Evolutionary conservation across 2,888 invertebrate species (phyloP).

Genomic region (Camponotus fellah): DNA sequence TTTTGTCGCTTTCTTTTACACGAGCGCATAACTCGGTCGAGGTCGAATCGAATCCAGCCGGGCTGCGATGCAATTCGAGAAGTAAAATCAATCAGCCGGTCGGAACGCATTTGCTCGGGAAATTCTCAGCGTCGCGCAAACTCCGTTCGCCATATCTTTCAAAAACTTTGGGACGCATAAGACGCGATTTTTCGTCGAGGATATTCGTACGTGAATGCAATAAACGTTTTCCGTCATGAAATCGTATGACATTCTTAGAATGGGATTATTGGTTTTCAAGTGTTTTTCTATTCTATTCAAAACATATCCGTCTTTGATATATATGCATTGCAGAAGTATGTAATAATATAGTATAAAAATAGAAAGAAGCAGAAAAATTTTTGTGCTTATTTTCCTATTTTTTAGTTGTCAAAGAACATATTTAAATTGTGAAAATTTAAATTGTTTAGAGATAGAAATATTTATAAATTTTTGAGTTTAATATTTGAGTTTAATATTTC

Average conservation of each 20-base stretch:
- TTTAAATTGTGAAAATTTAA: not conserved
- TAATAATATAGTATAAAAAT: not conserved
- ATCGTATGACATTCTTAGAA: not conserved
- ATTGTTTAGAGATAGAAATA: not conserved
- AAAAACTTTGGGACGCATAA: constrained; percentile 36
- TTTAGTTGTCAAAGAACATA: not conserved
- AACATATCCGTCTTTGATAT: not conserved
- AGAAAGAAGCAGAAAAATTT: not conserved
- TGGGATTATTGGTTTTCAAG: constrained; percentile 12
- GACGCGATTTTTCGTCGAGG: constrained; percentile 23
- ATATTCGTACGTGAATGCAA: constrained; percentile 28
- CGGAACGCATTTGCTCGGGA: constrained; percentile 34
- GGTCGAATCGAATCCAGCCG: constrained; percentile 38
- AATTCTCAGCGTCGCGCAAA: constrained; percentile 30
- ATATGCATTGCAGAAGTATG: not conserved
- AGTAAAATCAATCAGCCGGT: constrained; percentile 48
- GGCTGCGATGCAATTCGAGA: constrained; percentile 42
- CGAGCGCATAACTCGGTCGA: constrained; percentile 44
- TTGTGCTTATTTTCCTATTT: not conserved
- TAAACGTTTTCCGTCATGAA: constrained; percentile 22
- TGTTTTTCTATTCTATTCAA: constrained; percentile 8
- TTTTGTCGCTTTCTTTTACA: constrained; percentile 32
- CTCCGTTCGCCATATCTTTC: constrained; percentile 25
- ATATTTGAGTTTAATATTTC: not conserved
- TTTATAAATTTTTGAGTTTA: not conserved